Conservation (phyloP, 2,888 invertebrate species). For the Alentia gelatinosa region DNA sequence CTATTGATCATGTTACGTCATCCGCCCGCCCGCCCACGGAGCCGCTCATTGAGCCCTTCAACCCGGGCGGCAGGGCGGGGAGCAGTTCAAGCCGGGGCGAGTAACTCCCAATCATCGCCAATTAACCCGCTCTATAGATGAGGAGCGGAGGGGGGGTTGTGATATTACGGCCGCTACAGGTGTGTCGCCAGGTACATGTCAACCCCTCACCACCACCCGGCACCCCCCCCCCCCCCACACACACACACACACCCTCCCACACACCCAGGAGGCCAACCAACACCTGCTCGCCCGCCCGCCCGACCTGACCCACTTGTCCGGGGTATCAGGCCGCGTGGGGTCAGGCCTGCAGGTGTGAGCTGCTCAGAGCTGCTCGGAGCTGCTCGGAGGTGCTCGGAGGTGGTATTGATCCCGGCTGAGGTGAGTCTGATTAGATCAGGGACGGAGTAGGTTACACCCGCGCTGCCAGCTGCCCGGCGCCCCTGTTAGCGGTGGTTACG, state of each 20-base stretch:
- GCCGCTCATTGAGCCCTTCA: neutral
- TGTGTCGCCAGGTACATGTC: neutral
- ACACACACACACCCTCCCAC: no score
- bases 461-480: neutral
- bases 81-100: neutral
- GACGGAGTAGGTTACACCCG: no score
- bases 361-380: no score
- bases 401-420: neutral
- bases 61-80: neutral
- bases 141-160: neutral
- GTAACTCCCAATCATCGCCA: slow-evolving; percentile 3
- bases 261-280: no score
- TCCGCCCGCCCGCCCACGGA: neutral
- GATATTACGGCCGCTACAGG: neutral
- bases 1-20: slow-evolving; percentile 26
- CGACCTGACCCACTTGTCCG: no score
- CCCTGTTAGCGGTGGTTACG: neutral
- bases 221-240: no score
- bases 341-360: no score
- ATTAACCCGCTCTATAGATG: neutral
- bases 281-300: no score
- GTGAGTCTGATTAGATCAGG: neutral
- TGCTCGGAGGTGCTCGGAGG: no score
- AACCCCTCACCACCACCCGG: no score
- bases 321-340: no score